Evolutionary conservation across 1,140 invertebrate species (phyloP).

Genomic region (Megalopta genalis): DNA sequence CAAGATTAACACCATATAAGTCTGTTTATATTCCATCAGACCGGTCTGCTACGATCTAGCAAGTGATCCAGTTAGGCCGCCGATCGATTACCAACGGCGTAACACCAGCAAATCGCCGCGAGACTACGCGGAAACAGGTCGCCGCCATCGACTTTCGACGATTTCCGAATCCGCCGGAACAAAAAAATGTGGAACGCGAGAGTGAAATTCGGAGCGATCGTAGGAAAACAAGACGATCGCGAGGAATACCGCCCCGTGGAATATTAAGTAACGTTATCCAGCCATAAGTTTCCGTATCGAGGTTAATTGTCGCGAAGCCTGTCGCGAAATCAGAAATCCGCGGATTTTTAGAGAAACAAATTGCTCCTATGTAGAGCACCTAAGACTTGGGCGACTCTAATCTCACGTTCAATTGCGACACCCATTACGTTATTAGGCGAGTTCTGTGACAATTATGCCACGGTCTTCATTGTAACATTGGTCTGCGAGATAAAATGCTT

Average conservation of each 20-base stretch:
- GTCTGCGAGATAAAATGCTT: too few relatives aligned
- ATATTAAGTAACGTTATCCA: conserved; percentile 17
- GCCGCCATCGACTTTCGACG: background rate
- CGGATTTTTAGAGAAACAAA: too few relatives aligned
- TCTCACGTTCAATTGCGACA: too few relatives aligned
- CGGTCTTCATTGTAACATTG: too few relatives aligned
- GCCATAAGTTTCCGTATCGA: conserved; percentile 13
- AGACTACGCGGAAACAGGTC: background rate
- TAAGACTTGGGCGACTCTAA: too few relatives aligned
- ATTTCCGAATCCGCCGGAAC: background rate
- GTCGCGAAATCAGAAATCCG: background rate
- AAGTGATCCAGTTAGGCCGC: conserved; percentile 26
- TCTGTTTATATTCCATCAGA: background rate
- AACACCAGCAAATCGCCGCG: background rate
- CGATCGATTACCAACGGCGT: background rate
- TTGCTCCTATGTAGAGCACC: too few relatives aligned
- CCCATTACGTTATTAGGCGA: too few relatives aligned
- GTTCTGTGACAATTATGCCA: too few relatives aligned
- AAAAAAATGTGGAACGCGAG: conserved; percentile 11
- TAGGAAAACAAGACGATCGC: background rate
- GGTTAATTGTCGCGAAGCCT: conserved; percentile 10
- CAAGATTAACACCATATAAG: background rate
- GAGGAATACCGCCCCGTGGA: background rate
- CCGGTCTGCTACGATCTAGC: conserved; percentile 22
- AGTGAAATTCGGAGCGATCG: conserved; percentile 25